Evolutionary conservation across 2,113 vertebrate species (phyloP).

Genomic region (Passer montanus): DNA sequence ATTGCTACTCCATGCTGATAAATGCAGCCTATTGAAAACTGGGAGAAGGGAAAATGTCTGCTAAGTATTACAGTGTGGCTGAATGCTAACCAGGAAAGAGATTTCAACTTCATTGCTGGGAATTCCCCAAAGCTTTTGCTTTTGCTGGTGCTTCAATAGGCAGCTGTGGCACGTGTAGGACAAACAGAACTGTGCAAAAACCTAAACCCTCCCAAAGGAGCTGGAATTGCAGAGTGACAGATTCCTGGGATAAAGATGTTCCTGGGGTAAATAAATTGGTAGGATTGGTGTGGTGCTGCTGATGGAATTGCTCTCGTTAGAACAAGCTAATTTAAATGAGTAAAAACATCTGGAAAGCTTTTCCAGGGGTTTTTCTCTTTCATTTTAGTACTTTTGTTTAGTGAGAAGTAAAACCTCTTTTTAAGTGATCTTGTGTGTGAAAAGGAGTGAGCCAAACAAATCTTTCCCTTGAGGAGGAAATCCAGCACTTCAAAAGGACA

Average conservation of each 20-base stretch:
- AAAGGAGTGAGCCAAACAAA: neutral
- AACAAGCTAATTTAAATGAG: neutral
- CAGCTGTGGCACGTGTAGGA: constrained; percentile 22
- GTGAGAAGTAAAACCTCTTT: neutral
- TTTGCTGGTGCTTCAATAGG: neutral
- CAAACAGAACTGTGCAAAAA: constrained; percentile 7
- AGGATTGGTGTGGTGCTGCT: neutral
- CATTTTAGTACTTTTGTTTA: neutral
- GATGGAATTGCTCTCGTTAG: neutral
- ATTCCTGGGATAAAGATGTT: neutral
- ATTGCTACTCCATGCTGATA: constrained; percentile 58
- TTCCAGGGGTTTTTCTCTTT: neutral
- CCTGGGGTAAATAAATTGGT: neutral
- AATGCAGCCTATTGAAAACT: constrained; percentile 47
- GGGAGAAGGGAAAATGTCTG: constrained; percentile 47
- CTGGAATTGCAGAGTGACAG: neutral
- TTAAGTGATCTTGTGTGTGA: neutral
- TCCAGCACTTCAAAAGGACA: neutral
- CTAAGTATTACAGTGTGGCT: neutral
- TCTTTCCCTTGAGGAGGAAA: neutral
- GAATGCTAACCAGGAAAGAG: constrained; percentile 61
- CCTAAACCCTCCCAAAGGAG: neutral
- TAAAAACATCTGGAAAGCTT: neutral
- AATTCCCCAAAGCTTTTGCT: constrained; percentile 54
- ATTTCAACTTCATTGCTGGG: constrained; percentile 55